Evolutionary conservation across 1,140 invertebrate species (phyloP), one percentile per base, ranked within the genome.

Genomic region (Pollicipes pollicipes): DNA sequence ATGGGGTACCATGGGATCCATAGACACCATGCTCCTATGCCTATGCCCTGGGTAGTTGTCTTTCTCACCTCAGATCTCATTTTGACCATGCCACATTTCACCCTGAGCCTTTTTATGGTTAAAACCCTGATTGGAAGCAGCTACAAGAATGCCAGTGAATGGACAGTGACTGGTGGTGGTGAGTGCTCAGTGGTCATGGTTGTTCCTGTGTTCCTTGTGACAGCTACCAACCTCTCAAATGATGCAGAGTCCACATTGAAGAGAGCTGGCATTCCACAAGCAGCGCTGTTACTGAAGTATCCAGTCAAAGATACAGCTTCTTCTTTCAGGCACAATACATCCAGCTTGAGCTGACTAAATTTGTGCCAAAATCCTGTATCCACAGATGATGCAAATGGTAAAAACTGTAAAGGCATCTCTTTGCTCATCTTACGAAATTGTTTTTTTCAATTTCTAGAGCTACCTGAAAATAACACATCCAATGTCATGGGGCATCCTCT

Each of bases 301-400:
- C 89, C 93, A 81, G 83, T 86, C 73, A 97, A 83, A 24, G 75
- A 81, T 77, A 79, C 85, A 77, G 73, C 76, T 71, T 77, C 82
- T 81, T 95, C 92, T 75, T 88, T 85, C 26, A 97, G 80, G 79
- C 88, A 90, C 78, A 92, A 90, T 68, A 89, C 85, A 77, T 97
- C 88, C 67, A 97, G 81, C 83, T 97, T 97, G 16, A 93, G 81
- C 78, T 95, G 85, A 0, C 88, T 86, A 68, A 97, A 83, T 79
- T 89, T 90, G 76, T 91, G 88, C 95, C 95, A 97, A 79, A 98
- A 97, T 63, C 88, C 89, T 32, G 89, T 85, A 77, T 94, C 85
- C 45, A 88, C 81, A 30, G 80, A 76, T 8, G 87, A 85, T 31
- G 76, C 78, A 74, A 85, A 85, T 0, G 84, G 83, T 30, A 77